Conservation (phyloP, 2,888 invertebrate species). For the Girardia tigrina region DNA sequence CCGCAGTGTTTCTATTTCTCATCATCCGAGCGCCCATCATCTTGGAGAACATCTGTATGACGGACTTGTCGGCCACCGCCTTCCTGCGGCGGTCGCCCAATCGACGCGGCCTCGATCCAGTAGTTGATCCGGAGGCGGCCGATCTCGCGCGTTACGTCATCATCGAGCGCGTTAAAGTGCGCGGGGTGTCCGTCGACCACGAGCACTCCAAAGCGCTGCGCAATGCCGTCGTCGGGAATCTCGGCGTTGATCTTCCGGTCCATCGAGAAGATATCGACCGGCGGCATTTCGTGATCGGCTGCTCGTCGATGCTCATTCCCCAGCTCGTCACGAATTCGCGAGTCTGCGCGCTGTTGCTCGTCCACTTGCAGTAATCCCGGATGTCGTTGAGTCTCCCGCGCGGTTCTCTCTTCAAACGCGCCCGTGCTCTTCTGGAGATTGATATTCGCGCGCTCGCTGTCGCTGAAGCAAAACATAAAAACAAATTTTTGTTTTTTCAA, state of each 20-base stretch:
- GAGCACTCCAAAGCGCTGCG: slow-evolving; percentile 12
- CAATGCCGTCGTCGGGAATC: background rate
- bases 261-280: background rate
- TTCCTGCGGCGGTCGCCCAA: background rate
- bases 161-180: background rate
- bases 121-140: background rate
- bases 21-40: too few species aligned
- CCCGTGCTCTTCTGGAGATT: slow-evolving; percentile 60
- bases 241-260: background rate
- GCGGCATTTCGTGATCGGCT: slow-evolving; percentile 52
- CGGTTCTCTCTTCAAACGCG: slow-evolving; percentile 64
- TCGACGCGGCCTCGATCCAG: too few species aligned
- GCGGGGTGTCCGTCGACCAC: background rate
- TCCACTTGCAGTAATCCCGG: slow-evolving; percentile 56
- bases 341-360: too few species aligned
- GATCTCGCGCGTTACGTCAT: background rate
- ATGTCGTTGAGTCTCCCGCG: slow-evolving; percentile 53
- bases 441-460: slow-evolving; percentile 53
- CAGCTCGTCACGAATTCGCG: slow-evolving; percentile 56
- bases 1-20: too few species aligned
- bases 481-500: too few species aligned
- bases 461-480: too few species aligned
- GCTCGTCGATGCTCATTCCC: slow-evolving; percentile 53
- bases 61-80: slow-evolving; percentile 69
- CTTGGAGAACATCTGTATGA: slow-evolving; percentile 15